phyloP scores from a whole-genome alignment of 37 sponge, comb jelly and placozoan species.

The Halichondria panicea region DNA sequence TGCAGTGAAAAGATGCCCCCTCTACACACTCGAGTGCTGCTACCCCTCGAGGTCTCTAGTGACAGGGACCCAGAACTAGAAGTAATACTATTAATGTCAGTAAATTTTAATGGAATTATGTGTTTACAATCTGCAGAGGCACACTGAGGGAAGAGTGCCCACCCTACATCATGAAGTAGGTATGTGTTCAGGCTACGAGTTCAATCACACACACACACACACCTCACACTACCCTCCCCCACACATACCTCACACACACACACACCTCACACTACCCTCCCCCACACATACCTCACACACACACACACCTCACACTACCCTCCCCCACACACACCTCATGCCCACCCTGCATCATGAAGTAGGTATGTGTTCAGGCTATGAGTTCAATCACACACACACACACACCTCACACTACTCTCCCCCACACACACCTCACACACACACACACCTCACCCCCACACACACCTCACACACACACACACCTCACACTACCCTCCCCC shows the following conservation, averaged over 20 bases:
- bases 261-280: neutral
- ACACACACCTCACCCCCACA: too few species aligned
- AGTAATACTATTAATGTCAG: slow-evolving; percentile 19
- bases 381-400: too few species aligned
- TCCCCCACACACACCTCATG: slow-evolving; percentile 26
- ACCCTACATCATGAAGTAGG: slow-evolving; percentile 86
- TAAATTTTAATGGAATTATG: neutral
- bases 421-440: too few species aligned
- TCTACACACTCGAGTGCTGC: slow-evolving; percentile 56
- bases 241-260: neutral
- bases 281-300: neutral
- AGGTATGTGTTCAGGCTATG: too few species aligned
- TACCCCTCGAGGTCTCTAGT: slow-evolving; percentile 66
- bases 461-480: too few species aligned
- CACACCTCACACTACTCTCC: too few species aligned
- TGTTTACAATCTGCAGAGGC: slow-evolving; percentile 31
- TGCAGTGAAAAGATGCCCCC: slow-evolving; percentile 64
- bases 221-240: neutral
- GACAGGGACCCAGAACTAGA: slow-evolving; percentile 72
- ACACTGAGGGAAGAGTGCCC: slow-evolving; percentile 75
- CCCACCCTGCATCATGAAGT: too few species aligned
- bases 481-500: too few species aligned
- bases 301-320: neutral
- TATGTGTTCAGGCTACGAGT: slow-evolving; percentile 4
- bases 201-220: too few species aligned